A percentile compares a stretch with the other conserved stretches of the same genome.
Evolutionary conservation across 1,140 invertebrate species (phyloP).

Genomic region (Drosophila biarmipes): DNA sequence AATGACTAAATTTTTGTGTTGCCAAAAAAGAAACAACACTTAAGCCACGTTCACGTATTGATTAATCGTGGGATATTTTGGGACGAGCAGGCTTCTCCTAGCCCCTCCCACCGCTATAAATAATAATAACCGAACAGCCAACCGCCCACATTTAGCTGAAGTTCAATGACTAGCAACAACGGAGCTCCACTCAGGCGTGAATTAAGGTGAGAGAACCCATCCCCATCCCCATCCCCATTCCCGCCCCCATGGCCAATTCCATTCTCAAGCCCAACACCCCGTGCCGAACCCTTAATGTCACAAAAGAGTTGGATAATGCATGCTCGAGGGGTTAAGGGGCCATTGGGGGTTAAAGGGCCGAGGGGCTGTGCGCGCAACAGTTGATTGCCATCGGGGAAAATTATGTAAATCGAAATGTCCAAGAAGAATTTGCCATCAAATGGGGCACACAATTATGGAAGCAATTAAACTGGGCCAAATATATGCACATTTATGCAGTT

Average conservation of each 20-base stretch:
- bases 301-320: constrained; percentile 60
- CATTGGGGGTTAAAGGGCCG: neutral
- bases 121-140: constrained; percentile 34
- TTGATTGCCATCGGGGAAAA: constrained; percentile 70
- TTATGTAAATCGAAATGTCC: constrained; percentile 77
- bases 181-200: constrained; percentile 68
- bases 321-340: constrained; percentile 2
- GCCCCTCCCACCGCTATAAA: neutral
- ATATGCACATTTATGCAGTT: neutral
- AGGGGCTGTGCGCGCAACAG: constrained; percentile 53
- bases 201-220: constrained; percentile 55
- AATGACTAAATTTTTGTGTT: neutral
- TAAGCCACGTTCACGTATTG: constrained; percentile 46
- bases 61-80: constrained; percentile 66
- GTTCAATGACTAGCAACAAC: constrained; percentile 78
- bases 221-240: neutral
- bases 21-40: constrained; percentile 2
- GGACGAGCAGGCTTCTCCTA: constrained; percentile 2
- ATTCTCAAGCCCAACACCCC: constrained; percentile 1
- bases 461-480: constrained; percentile 30
- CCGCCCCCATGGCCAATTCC: neutral
- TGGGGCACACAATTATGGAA: constrained; percentile 53
- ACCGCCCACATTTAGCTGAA: constrained; percentile 48
- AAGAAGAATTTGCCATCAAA: constrained; percentile 51
- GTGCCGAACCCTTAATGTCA: constrained; percentile 37